Evolutionary conservation across 2,113 vertebrate genomes (phyloP).

Genomic region (Halichoeres trimaculatus): DNA sequence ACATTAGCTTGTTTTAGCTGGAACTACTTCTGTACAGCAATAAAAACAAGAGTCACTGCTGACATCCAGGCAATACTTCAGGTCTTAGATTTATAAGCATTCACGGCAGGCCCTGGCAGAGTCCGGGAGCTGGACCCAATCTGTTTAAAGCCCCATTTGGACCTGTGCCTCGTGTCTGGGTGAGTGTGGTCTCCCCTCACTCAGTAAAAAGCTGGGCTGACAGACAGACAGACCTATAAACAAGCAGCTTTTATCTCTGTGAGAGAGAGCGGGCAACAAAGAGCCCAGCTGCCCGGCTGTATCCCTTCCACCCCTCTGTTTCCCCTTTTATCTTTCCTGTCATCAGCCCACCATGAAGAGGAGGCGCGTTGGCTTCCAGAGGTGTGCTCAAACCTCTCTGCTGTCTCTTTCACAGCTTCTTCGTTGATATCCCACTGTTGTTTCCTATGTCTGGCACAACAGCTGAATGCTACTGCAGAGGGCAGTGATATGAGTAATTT

Average conservation of each 20-base stretch:
- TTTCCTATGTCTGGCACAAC: conserved; percentile 29
- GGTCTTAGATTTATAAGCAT: conserved; percentile 38
- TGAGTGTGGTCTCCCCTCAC: conserved; percentile 40
- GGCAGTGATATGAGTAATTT: conserved; percentile 26
- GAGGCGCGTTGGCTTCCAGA: conserved; percentile 35
- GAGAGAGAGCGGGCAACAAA: conserved; percentile 77
- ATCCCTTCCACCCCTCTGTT: conserved; percentile 58
- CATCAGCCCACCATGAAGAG: conserved; percentile 61
- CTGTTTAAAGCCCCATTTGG: conserved; percentile 70
- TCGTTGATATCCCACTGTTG: conserved; percentile 8
- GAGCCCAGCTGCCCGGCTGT: conserved; percentile 74
- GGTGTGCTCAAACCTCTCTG: conserved; percentile 56
- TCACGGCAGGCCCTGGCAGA: background rate
- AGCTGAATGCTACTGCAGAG: conserved; percentile 13
- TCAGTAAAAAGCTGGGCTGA: conserved; percentile 66
- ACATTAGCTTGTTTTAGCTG: conserved; percentile 30
- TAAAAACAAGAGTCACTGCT: conserved; percentile 20
- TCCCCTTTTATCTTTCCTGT: conserved; percentile 77
- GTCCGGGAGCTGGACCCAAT: conserved; percentile 38
- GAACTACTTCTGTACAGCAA: conserved; percentile 36
- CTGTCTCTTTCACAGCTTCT: conserved; percentile 37
- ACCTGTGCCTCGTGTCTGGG: conserved; percentile 53
- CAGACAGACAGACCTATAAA: conserved; percentile 77
- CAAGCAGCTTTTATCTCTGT: conserved; percentile 78
- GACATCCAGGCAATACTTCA: conserved; percentile 27